Percentiles rank a stretch among this genome's conserved stretches.
Evolutionary conservation across 2,113 vertebrate genomes (phyloP).

Genomic region (Podarcis cretensis): DNA sequence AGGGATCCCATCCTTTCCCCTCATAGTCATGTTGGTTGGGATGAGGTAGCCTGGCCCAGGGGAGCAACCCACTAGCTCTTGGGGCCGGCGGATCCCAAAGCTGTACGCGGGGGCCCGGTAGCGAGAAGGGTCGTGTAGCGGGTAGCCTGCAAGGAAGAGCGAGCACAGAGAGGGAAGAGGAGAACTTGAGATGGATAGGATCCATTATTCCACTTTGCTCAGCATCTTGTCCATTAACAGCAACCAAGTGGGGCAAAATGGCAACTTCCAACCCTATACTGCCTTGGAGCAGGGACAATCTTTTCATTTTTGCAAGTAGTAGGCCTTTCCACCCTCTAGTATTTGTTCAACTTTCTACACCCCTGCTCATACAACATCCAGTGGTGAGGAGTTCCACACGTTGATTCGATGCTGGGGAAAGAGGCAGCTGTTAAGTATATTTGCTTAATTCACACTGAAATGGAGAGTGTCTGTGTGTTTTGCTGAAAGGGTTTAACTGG

Average conservation of each 20-base stretch:
- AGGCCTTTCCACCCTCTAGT: not conserved
- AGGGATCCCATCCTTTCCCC: constrained; percentile 74
- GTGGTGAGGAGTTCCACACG: not conserved
- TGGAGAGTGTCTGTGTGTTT: too few relatives aligned
- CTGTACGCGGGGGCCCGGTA: constrained; percentile 82
- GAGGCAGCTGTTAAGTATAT: too few relatives aligned
- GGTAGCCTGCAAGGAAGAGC: constrained; percentile 53
- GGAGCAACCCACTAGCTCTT: constrained; percentile 48
- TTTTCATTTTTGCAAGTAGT: not conserved
- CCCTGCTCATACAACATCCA: not conserved
- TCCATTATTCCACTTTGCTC: too few relatives aligned
- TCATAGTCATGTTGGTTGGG: constrained; percentile 77
- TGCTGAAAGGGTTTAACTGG: too few relatives aligned
- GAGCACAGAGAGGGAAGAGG: not conserved
- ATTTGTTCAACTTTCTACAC: not conserved
- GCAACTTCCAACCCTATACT: not conserved
- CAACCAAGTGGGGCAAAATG: not conserved
- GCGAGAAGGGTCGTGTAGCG: constrained; percentile 82
- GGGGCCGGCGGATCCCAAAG: constrained; percentile 75
- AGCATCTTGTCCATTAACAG: not conserved
- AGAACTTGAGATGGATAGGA: not conserved
- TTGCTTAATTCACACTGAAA: too few relatives aligned
- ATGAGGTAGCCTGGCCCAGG: constrained; percentile 85
- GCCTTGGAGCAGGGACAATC: not conserved
- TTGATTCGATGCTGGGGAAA: not conserved